Conservation (phyloP, 2,888 invertebrate genomes). For the Diogma glabrata region DNA sequence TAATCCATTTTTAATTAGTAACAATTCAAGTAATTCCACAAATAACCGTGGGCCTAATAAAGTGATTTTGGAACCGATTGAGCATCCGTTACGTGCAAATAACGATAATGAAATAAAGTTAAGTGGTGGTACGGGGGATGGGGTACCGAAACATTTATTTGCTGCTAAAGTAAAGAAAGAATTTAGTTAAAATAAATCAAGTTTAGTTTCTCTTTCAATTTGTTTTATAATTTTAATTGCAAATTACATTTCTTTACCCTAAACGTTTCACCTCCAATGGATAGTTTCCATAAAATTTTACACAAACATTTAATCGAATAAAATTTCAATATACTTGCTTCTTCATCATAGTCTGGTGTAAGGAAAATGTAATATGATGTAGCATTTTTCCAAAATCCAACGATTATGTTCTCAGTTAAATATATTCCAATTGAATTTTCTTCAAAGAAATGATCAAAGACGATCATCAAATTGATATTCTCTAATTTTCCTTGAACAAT, state of each 20-base stretch:
- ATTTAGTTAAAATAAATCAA: neutral
- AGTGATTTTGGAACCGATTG: slow-evolving; percentile 24
- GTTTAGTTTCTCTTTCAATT: neutral
- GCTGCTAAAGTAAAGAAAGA: slow-evolving; percentile 17
- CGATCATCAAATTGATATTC: neutral
- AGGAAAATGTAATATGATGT: neutral
- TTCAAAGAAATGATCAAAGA: slow-evolving; percentile 1
- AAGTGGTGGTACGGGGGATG: neutral
- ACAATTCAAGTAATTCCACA: slow-evolving; percentile 14
- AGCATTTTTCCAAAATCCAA: neutral
- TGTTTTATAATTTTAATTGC: slow-evolving; percentile 5
- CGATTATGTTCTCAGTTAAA: neutral
- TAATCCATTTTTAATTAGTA: slow-evolving; percentile 22
- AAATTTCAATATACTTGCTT: neutral
- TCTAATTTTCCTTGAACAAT: neutral
- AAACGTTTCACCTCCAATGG: neutral
- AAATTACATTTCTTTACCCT: slow-evolving; percentile 5
- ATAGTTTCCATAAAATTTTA: neutral
- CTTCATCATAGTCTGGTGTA: neutral
- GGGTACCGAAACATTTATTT: slow-evolving; percentile 23
- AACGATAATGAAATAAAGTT: slow-evolving; percentile 13
- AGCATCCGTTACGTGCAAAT: slow-evolving; percentile 19
- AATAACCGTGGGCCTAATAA: slow-evolving; percentile 21
- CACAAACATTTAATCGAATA: slow-evolving; percentile 4
- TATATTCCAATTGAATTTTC: neutral